Evolutionary conservation across 2,888 invertebrate species (phyloP), one percentile per base, ranked within the genome.

Genomic region (Amorpha juglandis): DNA sequence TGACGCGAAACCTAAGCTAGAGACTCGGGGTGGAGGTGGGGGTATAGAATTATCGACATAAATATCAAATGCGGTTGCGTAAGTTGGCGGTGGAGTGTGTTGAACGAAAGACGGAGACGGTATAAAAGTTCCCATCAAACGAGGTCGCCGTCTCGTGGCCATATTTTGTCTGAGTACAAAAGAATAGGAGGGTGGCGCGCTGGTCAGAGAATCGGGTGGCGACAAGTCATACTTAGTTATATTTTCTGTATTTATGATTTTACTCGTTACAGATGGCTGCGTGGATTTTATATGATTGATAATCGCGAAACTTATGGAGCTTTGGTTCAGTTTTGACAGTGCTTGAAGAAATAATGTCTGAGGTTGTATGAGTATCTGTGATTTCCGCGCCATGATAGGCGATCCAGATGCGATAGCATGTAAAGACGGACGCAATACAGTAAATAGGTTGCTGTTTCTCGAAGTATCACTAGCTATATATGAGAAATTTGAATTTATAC

Each of bases 151-250:
- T 62, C 88, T 74, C 0, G 80, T 78, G 0, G 88, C 83, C 76
- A 89, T 88, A 45, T 45, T 45, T 81, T 92, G 92, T 27, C 91
- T 77, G 64, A 92, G 78, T 7, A 93, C 92, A 70, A 90, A 93
- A 0, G 92, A 90, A 75, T 92, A 93, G 0, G 92, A 91, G 0
- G 92, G 92, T 3, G 92, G 92, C 8, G 92, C 92, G 68, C 84
- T 91, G 0, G 80, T 74, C n/a, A 92, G 76, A 0, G 92, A 92
- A 70, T 87, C 83, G 3, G 92, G 92, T 7, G 92, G 83, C 0
- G 86, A 79, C 42, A 87, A 64, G 51, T 27, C 4, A 27, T 89
- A 88, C 14, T 78, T 76, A 19, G 79, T 75, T 52, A 73, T 72
- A 9, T 70, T 66, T 6, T 67, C 58, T 65, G 16, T 67, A 62